These are phyloP conservation scores for Pinctada fucata DNA, from an alignment of 2,888 invertebrate species.

Conservation along the genomic window DNA sequence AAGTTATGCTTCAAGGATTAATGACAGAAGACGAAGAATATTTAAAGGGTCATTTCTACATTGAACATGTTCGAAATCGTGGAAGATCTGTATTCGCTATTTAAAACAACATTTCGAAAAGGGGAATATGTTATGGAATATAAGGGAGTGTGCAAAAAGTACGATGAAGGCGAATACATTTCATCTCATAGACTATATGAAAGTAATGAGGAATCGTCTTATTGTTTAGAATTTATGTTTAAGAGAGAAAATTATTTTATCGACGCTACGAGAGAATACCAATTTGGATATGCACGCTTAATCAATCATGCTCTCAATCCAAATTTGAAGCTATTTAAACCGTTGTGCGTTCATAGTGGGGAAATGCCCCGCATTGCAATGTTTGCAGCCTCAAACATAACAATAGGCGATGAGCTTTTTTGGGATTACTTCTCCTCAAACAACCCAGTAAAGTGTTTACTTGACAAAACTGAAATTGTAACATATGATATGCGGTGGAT, in stretches of 20 bases:
- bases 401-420: conserved; percentile 10
- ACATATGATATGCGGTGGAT: no score
- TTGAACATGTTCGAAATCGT: conserved; percentile 11
- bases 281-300: no score
- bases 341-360: no score
- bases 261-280: no score
- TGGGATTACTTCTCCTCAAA: conserved; percentile 10
- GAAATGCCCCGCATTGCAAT: no score
- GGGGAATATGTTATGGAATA: conserved; percentile 26
- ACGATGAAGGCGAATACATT: neutral
- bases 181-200: neutral
- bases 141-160: conserved; percentile 8
- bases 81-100: conserved; percentile 25
- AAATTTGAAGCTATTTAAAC: no score
- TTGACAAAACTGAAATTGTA: neutral
- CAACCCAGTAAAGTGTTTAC: conserved; percentile 12
- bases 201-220: conserved; percentile 9
- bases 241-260: neutral
- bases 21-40: conserved; percentile 14
- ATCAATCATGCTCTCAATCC: no score
- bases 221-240: conserved; percentile 20
- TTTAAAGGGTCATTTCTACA: neutral
- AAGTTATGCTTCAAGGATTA: conserved; percentile 12
- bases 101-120: conserved; percentile 16
- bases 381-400: no score